Base-by-base conservation (phyloP, 2,113 vertebrate genomes). In the Aleadryas rufinucha region DNA sequence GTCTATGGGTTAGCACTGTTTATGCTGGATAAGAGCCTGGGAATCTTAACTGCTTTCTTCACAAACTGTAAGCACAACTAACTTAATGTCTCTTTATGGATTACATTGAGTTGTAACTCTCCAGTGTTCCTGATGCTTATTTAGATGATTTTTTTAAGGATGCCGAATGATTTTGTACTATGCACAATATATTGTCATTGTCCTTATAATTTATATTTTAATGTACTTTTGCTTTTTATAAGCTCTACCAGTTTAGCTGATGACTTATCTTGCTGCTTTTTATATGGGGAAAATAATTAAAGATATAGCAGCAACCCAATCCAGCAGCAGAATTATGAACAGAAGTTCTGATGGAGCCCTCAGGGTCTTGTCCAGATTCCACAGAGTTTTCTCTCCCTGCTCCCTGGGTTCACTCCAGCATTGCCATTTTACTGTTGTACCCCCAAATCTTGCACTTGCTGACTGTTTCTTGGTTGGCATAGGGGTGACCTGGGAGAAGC, bases 161-260 rank as follows among this genome's bases (percentile, higher is more conserved):
- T 75, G 65, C n/a, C 1, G 18, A 41, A 82, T 85, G 79, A 95
- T 86, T 74, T 61, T 16, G 44, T 22, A 64, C 63, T 49, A 71
- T 1, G 42, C 59, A 13, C 52, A 6, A 59, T 59, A 54, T 85
- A 74, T 85, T 96, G 90, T 93, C 68, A 95, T 89, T 83, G 79
- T 84, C 77, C 56, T 88, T 84, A 23, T 68, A 77, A 94, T 90
- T 88, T 86, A 79, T 61, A 87, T 72, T 96, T 95, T 80, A 60
- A 86, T 87, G 92, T 85, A 89, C 88, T 97, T 85, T 84, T 54
- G 28, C 71, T 81, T 45, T 93, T 92, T 94, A 75, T 63, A 75
- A 95, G 52, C 65, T 91, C 56, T 89, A 54, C 70, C 70, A 93
- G 28, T 92, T 96, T 92, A 95, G 89, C 53, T 82, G 70, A 66